Evolutionary conservation across 2,888 invertebrate species (phyloP).

Genomic region (Idaea aversata): DNA sequence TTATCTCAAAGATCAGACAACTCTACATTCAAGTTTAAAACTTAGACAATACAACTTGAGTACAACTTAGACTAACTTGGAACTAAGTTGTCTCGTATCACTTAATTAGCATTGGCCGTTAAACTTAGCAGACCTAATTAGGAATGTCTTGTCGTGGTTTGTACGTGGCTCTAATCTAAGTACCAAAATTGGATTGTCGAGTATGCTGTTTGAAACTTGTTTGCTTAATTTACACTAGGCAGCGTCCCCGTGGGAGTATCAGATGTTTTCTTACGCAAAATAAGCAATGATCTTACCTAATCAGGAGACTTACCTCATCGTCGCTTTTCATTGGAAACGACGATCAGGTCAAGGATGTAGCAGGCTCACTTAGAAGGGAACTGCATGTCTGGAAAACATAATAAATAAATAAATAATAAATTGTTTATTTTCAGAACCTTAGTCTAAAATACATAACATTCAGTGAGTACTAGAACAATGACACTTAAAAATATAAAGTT

Average conservation of each 20-base stretch:
- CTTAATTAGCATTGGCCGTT: conserved; percentile 62
- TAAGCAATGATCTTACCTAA: too few species aligned
- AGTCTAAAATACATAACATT: too few species aligned
- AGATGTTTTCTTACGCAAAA: too few species aligned
- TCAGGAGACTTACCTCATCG: too few species aligned
- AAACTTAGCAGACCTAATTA: conserved; percentile 69
- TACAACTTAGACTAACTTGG: conserved; percentile 53
- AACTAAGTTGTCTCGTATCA: conserved; percentile 41
- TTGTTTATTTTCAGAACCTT: too few species aligned
- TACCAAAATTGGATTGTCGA: not conserved
- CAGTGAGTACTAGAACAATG: too few species aligned
- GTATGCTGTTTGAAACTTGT: not conserved
- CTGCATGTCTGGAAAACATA: too few species aligned
- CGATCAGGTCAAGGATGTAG: too few species aligned
- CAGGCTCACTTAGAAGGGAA: too few species aligned
- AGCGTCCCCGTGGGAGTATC: not conserved
- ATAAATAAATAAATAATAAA: too few species aligned
- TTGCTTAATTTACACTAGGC: not conserved
- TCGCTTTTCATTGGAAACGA: too few species aligned
- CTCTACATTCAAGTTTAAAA: conserved; percentile 22
- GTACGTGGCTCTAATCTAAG: conserved; percentile 6
- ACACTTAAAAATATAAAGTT: too few species aligned
- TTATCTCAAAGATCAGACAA: conserved; percentile 8
- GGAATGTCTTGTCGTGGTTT: conserved; percentile 38
- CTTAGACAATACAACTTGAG: conserved; percentile 59